Base-by-base conservation (phyloP, 2,888 invertebrate species). In the Philopedon plagiatum region DNA sequence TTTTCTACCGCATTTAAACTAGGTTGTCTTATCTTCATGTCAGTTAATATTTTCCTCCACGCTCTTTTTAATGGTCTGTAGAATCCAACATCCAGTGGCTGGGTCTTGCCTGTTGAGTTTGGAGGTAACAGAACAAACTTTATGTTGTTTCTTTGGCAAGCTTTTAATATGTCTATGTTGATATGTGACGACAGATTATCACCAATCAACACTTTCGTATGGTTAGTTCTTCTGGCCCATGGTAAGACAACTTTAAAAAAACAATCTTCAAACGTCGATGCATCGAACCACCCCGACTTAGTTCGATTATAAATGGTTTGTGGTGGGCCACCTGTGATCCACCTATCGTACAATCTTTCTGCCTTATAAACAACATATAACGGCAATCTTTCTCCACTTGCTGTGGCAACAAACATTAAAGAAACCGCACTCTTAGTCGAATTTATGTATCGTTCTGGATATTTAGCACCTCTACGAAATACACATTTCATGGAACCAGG, bases 311-410 rank as follows among this genome's bases (percentile, higher is more conserved):
- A 84, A 7, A 80, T 23, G 62, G 74, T 44, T 60, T 76, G 44
- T 19, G 21, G 44, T 15, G 81, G 81, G 9, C 83, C 84, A 18
- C 80, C 80, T 13, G 61, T 62, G 9, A 76, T 78, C 82, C 83
- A 83, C 13, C 75, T 71, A 37, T 78, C 71, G 75, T 78, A 80
- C 8, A 83, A 23, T 19, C 77, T 39, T 71, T 78, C 76, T 5
- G 80, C 74, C 74, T 82, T 83, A 65, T 80, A 81, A 8, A 81
- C 78, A 73, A 18, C n/a, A 44, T 64, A 65, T 19, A 54, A 61
- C 1, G 54, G 54, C 51, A 66, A 41, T n/a, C 46, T 11, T 11
- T 41, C 29, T 1, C 60, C 62, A 61, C 9, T 26, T n/a, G n/a
- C 66, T n/a, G 71, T 44, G 13, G 54, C 39, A 4, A 57, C 65